Percentiles rank a stretch among this genome's conserved stretches.
Evolutionary conservation across 92 coral and sea anemone species (phyloP).

Genomic region (Pocillopora grandis): DNA sequence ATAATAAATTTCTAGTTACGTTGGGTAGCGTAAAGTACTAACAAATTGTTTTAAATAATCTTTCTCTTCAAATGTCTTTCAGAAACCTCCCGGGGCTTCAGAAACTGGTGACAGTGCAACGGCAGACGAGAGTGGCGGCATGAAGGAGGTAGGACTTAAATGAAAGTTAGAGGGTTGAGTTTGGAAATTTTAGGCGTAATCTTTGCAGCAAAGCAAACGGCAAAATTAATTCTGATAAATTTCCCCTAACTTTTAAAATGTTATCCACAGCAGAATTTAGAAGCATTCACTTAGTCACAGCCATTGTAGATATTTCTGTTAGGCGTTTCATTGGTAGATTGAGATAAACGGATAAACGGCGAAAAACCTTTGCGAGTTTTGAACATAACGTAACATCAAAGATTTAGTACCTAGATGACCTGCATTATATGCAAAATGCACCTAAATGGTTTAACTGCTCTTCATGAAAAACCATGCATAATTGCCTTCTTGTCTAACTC

Average conservation of each 20-base stretch:
- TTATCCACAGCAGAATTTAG: too few species aligned
- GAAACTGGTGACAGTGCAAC: slow-evolving; percentile 13
- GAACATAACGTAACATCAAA: too few species aligned
- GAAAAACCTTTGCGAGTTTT: too few species aligned
- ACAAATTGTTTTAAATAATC: neutral
- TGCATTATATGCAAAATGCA: too few species aligned
- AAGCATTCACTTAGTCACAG: too few species aligned
- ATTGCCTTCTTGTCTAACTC: neutral
- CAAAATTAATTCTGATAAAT: too few species aligned
- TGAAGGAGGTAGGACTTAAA: slow-evolving; percentile 23
- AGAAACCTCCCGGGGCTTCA: slow-evolving; percentile 22
- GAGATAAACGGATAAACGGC: too few species aligned
- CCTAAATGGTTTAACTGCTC: neutral
- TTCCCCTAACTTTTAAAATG: too few species aligned
- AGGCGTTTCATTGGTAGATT: too few species aligned
- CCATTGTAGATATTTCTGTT: too few species aligned
- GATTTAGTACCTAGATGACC: too few species aligned
- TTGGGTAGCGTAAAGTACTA: neutral
- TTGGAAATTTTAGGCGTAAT: neutral
- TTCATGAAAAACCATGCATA: neutral
- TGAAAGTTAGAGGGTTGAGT: neutral
- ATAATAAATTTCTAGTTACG: neutral
- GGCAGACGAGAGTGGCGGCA: slow-evolving; percentile 19
- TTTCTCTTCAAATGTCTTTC: neutral
- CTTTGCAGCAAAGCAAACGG: neutral